Conservation (phyloP, 2,113 vertebrate genomes). For the Pomatorhinus ruficollis region DNA sequence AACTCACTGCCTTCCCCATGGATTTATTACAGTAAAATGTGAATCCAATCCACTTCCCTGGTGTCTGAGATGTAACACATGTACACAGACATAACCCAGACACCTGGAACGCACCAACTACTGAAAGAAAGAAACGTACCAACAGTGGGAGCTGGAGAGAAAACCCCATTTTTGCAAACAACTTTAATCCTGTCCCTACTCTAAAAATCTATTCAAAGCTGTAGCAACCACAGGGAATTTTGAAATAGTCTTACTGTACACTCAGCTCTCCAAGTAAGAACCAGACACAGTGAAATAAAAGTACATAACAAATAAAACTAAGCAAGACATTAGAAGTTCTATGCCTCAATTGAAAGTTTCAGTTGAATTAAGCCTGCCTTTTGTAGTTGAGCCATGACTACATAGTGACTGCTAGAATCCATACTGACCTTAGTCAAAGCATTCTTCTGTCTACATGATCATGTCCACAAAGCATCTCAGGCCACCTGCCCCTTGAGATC, state of each 20-base stretch:
- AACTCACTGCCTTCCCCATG: not conserved
- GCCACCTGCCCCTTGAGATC: not conserved
- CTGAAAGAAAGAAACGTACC: not conserved
- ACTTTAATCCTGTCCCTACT: not conserved
- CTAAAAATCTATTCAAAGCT: not conserved
- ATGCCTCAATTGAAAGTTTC: not conserved
- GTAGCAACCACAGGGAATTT: not conserved
- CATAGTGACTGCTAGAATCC: not conserved
- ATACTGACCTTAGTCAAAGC: not conserved
- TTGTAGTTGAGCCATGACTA: not conserved
- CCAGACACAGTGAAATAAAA: not conserved
- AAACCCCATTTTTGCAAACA: not conserved
- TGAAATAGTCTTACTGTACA: not conserved
- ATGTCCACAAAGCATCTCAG: not conserved
- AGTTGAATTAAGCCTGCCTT: not conserved
- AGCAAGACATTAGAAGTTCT: not conserved
- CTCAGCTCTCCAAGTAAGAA: not conserved
- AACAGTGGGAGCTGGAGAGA: not conserved
- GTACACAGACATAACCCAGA: not conserved
- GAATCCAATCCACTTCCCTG: not conserved
- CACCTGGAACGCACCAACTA: not conserved
- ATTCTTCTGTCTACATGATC: not conserved
- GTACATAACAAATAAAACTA: not conserved
- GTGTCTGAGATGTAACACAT: not conserved
- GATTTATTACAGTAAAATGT: not conserved